Conservation (phyloP, 2,113 vertebrate species). For the Tragelaphus buxtoni region DNA sequence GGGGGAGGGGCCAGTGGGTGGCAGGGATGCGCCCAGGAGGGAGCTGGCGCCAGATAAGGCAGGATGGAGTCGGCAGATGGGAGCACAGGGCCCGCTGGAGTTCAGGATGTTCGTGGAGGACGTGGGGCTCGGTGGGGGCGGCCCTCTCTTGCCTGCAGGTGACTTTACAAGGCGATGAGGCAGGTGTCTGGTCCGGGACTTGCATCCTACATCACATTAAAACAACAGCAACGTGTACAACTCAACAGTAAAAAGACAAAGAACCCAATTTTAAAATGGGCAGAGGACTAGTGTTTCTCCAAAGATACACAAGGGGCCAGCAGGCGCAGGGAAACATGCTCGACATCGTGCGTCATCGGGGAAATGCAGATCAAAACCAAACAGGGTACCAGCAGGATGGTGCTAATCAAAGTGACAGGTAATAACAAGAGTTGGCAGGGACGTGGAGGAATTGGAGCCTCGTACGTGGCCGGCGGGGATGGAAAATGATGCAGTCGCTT, state of each 20-base stretch:
- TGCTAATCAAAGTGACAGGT: accelerated
- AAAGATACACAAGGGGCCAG: neutral
- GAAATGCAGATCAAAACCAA: neutral
- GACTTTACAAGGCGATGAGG: neutral
- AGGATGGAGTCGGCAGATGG: neutral
- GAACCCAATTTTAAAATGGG: neutral
- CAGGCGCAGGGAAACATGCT: accelerated
- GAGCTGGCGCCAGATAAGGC: neutral
- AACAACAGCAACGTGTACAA: neutral
- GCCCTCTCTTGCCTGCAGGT: neutral
- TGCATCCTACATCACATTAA: neutral
- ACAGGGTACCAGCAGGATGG: accelerated
- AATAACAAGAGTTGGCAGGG: accelerated
- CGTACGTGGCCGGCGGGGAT: accelerated
- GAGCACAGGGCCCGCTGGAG: neutral
- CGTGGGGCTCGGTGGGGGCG: accelerated
- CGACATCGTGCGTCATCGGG: accelerated
- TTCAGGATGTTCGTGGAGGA: too few species aligned
- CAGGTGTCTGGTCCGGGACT: neutral
- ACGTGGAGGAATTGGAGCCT: neutral
- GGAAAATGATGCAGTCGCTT: accelerated
- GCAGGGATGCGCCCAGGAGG: neutral
- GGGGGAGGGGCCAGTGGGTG: accelerated
- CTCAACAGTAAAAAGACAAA: neutral
- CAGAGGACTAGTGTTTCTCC: neutral